phyloP scores from a whole-genome alignment of 2,888 invertebrate species.

The Melanostoma scalare region DNA sequence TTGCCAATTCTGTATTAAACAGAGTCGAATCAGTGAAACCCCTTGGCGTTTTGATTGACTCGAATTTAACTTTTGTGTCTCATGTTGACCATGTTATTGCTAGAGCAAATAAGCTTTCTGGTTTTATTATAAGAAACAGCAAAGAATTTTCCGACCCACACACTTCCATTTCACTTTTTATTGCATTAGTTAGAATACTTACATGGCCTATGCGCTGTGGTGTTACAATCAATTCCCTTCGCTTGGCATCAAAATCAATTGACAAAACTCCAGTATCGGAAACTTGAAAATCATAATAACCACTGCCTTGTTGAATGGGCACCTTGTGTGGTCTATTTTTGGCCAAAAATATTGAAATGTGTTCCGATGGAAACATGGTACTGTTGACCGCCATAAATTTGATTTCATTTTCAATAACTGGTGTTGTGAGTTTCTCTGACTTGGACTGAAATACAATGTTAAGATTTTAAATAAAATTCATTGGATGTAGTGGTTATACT shows the following conservation, averaged over 20 bases:
- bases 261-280: constrained; percentile 79
- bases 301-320: constrained; percentile 80
- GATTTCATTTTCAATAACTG: constrained; percentile 81
- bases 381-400: constrained; percentile 81
- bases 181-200: too few relatives aligned
- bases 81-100: too few relatives aligned
- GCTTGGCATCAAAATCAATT: constrained; percentile 78
- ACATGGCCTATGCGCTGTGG: constrained; percentile 81
- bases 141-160: too few relatives aligned
- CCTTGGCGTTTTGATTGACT: too few relatives aligned
- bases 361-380: constrained; percentile 79
- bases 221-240: constrained; percentile 77
- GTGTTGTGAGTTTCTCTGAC: constrained; percentile 77
- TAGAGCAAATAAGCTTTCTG: too few relatives aligned
- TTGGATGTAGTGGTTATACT: neutral
- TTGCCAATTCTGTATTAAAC: too few relatives aligned
- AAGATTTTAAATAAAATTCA: neutral
- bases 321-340: constrained; percentile 77
- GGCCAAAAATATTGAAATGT: constrained; percentile 79
- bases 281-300: constrained; percentile 80
- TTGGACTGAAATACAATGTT: constrained; percentile 74
- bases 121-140: too few relatives aligned
- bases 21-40: too few relatives aligned
- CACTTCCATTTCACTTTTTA: too few relatives aligned
- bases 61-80: too few relatives aligned